Conservation (phyloP, 2,888 invertebrate species). For the Anthophora plumipes region DNA sequence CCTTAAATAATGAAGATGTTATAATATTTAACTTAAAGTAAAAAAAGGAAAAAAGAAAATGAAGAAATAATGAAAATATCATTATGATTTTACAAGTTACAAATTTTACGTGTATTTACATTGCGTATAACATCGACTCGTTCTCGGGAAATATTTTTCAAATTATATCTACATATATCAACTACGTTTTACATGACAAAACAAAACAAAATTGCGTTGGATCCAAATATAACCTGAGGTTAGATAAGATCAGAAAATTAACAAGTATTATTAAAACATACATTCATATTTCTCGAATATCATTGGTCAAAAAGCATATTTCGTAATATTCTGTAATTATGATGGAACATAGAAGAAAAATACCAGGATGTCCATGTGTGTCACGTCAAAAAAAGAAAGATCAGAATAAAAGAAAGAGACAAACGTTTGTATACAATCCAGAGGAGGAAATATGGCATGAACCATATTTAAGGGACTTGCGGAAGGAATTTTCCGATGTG, state of each 20-base stretch:
- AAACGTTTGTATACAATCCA: constrained; percentile 73
- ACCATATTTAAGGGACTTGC: constrained; percentile 76
- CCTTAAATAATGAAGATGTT: background rate
- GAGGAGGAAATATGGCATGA: constrained; percentile 77
- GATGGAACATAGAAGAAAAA: constrained; percentile 34
- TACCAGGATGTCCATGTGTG: constrained; percentile 42
- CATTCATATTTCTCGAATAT: constrained; percentile 3
- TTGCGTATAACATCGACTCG: background rate
- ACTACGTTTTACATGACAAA: constrained; percentile 4
- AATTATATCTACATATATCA: background rate
- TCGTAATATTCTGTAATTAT: constrained; percentile 16
- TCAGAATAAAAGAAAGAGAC: constrained; percentile 69
- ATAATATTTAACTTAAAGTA: background rate
- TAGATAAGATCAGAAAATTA: constrained; percentile 35
- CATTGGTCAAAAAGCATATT: background rate
- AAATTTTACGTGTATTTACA: background rate
- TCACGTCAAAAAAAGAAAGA: constrained; percentile 45
- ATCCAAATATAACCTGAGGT: constrained; percentile 35
- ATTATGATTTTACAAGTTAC: background rate
- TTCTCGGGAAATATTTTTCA: background rate
- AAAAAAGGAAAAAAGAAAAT: no score
- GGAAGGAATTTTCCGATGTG: constrained; percentile 72
- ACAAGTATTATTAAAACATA: constrained; percentile 35
- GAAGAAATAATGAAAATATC: background rate
- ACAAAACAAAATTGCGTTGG: constrained; percentile 41